These are phyloP conservation scores for Salvelinus namaycush DNA, from an alignment of 2,113 vertebrate species.

Conservation along the genomic window DNA sequence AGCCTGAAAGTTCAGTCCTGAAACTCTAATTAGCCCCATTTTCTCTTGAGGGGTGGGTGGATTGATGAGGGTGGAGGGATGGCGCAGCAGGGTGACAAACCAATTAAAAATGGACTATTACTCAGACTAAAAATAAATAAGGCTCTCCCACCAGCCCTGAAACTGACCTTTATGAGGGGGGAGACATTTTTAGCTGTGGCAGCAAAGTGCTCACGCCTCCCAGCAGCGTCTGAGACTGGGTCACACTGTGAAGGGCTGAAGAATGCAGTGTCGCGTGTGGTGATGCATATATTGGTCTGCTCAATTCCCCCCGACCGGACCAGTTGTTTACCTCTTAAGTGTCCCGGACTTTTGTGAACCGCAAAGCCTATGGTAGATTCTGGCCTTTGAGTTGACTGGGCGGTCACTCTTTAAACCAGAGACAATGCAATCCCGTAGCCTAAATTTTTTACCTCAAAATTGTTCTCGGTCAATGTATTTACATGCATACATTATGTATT, in stretches of 20 bases:
- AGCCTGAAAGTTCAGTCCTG: slow-evolving; percentile 1
- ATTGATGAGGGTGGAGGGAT: neutral
- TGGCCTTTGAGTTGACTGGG: neutral
- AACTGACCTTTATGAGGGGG: slow-evolving; percentile 57
- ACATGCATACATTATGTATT: no score
- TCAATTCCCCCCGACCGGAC: neutral
- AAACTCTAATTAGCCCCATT: slow-evolving; percentile 5
- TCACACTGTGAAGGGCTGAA: neutral
- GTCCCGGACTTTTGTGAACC: neutral
- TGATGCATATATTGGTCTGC: slow-evolving; percentile 1
- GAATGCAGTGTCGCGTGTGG: slow-evolving; percentile 16
- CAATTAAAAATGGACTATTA: slow-evolving; percentile 34
- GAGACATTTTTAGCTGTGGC: slow-evolving; percentile 50
- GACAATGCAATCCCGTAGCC: neutral
- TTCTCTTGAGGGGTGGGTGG: neutral
- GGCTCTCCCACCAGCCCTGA: slow-evolving; percentile 46
- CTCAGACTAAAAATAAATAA: slow-evolving; percentile 53
- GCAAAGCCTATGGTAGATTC: neutral
- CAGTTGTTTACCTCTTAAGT: neutral
- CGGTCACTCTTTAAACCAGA: neutral
- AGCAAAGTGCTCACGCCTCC: neutral
- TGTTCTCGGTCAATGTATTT: neutral
- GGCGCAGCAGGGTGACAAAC: slow-evolving; percentile 3
- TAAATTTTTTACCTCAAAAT: neutral
- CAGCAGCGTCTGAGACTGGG: neutral